Evolutionary conservation across 2,888 invertebrate species (phyloP), one percentile per base, ranked within the genome.

Genomic region (Agonopterix heracliana): DNA sequence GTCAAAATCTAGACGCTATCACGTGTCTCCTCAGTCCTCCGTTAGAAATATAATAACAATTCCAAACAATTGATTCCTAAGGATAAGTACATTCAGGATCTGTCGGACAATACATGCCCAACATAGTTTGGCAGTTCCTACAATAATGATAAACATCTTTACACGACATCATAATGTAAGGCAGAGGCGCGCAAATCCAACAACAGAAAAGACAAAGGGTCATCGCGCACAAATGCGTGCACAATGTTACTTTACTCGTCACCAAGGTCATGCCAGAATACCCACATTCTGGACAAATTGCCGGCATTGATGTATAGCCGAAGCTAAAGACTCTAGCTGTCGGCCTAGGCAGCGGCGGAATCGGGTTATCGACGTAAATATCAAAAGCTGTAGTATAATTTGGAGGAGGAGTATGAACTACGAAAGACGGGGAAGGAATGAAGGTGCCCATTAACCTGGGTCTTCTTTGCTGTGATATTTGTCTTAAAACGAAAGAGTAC

Each of bases 141-240:
- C 87, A 88, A 61, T 85, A 82, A 67, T 88, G 87, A 57, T 85
- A 80, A 0, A 88, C 87, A 54, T 86, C 79, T 62, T 87, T 87
- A 63, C 87, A 88, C n/a, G 87, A 86, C 41, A 74, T 68, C 45
- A 86, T 56, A 38, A 88, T 56, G 49, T 88, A 88, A 0, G 87
- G 87, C 45, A 88, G 59, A 0, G 87, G 87, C 1, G 72, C 83
- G 63, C 87, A 88, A 47, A 84, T 52, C 87, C 87, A 88, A 56
- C 87, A 88, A 50, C 81, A 86, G 42, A 87, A 70, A n/a, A 88
- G 17, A 53, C 85, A 87, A 38, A 88, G 60, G 7, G 78, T 48
- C 46, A 76, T 60, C 0, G 87, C 86, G 60, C 83, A 82, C 51
- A 85, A 62, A 61, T 87, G 87, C 0, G 87, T 88, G 52, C 86